Base-by-base conservation (phyloP, 64 coral and sea anemone species). In the Cladopsammia gracilis region DNA sequence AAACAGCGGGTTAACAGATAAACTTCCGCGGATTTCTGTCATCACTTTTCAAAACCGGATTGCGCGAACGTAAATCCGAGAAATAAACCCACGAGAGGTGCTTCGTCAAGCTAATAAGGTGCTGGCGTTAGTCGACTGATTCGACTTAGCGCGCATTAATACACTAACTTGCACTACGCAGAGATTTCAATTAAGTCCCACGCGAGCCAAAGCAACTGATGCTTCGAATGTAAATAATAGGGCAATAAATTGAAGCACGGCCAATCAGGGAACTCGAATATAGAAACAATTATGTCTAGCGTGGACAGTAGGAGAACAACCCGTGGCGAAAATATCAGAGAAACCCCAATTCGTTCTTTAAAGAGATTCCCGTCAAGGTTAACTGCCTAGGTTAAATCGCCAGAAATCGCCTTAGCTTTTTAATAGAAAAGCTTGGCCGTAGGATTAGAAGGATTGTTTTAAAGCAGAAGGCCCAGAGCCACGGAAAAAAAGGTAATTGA, bases 281-380 rank as follows among this genome's bases (percentile, higher is more conserved):
- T 9, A 45, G 67, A 94, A 94, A 94, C 92, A 94, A 94, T 94
- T 94, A 89, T 94, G 92, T 94, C 92, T 94, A 94, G 92, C 64
- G 64, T 80, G 58, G 86, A 84, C 80, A 48, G 76, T 87, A 89
- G 87, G 45, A 72, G 68, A 62, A 79, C 87, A 89, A 56, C 67
- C 92, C 52, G 58, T 71, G 69, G 87, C 64, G 78, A 94, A 89
- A 83, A 89, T 94, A 84, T 94, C 87, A 83, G 71, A 81, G 75
- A 83, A 77, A 83, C 92, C 87, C 57, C 69, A 70, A 82, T 83
- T 94, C 75, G 59, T 89, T 73, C 87, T 71, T 82, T 65, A 84
- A 61, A 79, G 7, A 60, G 86, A 56, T 48, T 89, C 73, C 73
- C 48, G 64, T 76, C 65, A 82, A 84, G 80, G 80, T 84, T 84